Evolutionary conservation across 2,797 vertebrate species (phyloP).

Genomic region (Erpetoichthys calabaricus): DNA sequence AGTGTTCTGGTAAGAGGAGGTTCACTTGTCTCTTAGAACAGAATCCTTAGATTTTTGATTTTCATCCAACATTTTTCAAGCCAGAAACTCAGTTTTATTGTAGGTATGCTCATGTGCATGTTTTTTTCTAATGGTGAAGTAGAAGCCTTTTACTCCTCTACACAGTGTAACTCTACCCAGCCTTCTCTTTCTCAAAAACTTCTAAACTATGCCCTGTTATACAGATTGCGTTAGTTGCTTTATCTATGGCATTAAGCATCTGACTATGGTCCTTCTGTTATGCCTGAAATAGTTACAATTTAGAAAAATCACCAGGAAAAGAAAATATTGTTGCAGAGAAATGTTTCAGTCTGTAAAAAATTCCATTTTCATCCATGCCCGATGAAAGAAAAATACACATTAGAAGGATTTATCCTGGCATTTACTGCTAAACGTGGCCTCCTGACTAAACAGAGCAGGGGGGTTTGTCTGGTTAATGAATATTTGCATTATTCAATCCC

Average conservation of each 20-base stretch:
- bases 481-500: conserved; percentile 18
- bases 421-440: conserved; percentile 14
- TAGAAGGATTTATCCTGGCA: not conserved
- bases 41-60: too few relatives aligned
- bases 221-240: not conserved
- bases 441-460: conserved; percentile 19
- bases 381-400: conserved; percentile 26
- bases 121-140: too few relatives aligned
- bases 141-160: too few relatives aligned
- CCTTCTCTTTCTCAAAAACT: too few relatives aligned
- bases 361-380: conserved; percentile 17
- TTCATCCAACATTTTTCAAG: too few relatives aligned
- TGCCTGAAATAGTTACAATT: conserved; percentile 6
- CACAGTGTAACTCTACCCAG: too few relatives aligned
- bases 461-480: conserved; percentile 21
- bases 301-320: conserved; percentile 12
- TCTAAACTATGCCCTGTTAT: too few relatives aligned
- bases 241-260: conserved; percentile 9
- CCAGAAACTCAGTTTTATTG: too few relatives aligned
- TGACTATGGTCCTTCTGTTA: not conserved
- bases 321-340: conserved; percentile 21
- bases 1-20: too few relatives aligned
- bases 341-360: conserved; percentile 18
- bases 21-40: too few relatives aligned
- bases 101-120: too few relatives aligned